Conservation (phyloP, 2,113 vertebrate species). For the Onychorhynchus coronatus region DNA sequence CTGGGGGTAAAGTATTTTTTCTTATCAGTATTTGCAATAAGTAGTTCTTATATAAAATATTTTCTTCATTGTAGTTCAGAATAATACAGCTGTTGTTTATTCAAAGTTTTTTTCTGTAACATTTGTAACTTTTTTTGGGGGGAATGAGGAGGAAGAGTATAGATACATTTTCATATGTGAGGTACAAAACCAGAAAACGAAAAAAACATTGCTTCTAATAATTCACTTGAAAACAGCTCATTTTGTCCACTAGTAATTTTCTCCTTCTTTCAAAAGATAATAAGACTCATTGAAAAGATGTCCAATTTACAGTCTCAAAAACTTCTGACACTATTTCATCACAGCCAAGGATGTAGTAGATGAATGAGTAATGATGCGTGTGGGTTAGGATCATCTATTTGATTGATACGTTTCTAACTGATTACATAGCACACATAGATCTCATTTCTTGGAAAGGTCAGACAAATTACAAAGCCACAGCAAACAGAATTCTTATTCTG, state of each 20-base stretch:
- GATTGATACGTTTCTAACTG: neutral
- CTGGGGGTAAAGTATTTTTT: neutral
- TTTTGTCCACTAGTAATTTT: slow-evolving; percentile 13
- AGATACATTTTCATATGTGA: neutral
- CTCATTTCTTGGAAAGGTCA: neutral
- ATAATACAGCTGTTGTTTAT: neutral
- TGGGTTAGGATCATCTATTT: neutral
- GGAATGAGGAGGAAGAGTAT: neutral
- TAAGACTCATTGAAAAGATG: neutral
- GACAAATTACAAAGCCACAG: neutral
- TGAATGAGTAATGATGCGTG: neutral
- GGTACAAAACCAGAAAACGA: neutral
- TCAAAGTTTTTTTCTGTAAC: neutral
- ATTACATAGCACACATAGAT: neutral
- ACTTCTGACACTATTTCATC: slow-evolving; percentile 8
- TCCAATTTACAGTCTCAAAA: slow-evolving; percentile 23
- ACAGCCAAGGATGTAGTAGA: neutral
- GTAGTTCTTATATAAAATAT: neutral
- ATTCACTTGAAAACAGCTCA: neutral
- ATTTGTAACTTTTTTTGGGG: neutral
- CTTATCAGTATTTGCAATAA: neutral
- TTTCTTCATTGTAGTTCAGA: neutral
- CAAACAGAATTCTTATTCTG: neutral
- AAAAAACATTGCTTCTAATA: neutral
- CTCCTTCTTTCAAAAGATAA: slow-evolving; percentile 7